Conservation (phyloP, 2,113 vertebrate genomes). For the Zosterops pallidus region DNA sequence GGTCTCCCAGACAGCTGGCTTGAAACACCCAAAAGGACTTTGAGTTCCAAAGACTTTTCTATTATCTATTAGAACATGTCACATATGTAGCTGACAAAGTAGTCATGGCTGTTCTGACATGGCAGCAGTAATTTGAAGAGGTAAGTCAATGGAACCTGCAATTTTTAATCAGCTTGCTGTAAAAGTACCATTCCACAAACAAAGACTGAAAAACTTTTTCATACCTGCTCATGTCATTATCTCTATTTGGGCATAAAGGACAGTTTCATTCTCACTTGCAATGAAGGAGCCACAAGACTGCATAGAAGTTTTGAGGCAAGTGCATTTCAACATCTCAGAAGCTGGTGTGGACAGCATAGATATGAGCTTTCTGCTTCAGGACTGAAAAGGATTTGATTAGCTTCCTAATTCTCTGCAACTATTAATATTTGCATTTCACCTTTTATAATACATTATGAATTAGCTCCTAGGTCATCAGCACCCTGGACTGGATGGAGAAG, state of each 20-base stretch:
- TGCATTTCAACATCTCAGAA: background rate
- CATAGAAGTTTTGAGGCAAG: background rate
- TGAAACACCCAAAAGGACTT: background rate
- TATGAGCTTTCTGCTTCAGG: background rate
- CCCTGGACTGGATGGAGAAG: background rate
- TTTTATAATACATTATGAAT: background rate
- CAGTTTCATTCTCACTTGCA: background rate
- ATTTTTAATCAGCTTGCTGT: background rate
- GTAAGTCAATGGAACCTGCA: background rate
- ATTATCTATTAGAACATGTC: background rate
- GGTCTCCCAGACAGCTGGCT: background rate
- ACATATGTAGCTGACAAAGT: background rate
- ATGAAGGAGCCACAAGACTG: background rate
- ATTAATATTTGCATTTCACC: background rate
- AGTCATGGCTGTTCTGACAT: background rate
- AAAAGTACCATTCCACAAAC: background rate
- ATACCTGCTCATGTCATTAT: background rate
- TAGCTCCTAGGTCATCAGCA: background rate
- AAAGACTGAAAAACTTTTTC: background rate
- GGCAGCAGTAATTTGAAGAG: background rate
- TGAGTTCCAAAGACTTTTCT: background rate
- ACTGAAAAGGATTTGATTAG: background rate
- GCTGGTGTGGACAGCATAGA: background rate
- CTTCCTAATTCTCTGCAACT: background rate
- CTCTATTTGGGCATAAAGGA: rapidly evolving